Evolutionary conservation across 2,113 vertebrate species (phyloP).

Genomic region (Alouatta palliata): DNA sequence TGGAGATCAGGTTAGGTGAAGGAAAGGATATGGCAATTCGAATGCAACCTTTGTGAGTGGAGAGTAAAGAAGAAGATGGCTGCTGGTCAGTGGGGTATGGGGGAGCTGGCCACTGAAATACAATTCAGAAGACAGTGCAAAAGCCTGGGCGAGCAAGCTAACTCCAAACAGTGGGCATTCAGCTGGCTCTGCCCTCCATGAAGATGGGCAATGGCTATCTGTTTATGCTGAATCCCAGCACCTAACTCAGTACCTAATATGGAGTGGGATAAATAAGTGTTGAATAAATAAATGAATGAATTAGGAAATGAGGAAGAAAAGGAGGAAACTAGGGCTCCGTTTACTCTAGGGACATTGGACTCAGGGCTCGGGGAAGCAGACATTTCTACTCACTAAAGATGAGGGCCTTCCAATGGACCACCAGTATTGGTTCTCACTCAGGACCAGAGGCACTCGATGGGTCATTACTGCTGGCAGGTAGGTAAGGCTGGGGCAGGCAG

Average conservation of each 20-base stretch:
- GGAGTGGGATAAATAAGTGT: not conserved
- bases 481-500: not conserved
- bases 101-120: not conserved
- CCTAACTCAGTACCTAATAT: not conserved
- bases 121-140: not conserved
- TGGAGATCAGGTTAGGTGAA: not conserved
- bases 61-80: not conserved
- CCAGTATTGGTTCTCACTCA: not conserved
- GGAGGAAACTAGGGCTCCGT: not conserved
- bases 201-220: not conserved
- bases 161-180: not conserved
- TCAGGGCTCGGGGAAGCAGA: not conserved
- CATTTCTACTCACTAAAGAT: not conserved
- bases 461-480: not conserved
- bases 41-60: not conserved
- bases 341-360: not conserved
- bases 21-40: not conserved
- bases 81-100: not conserved
- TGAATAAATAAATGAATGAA: not conserved
- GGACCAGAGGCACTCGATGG: not conserved
- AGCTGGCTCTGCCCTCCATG: not conserved
- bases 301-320: not conserved
- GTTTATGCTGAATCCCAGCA: not conserved
- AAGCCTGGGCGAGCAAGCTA: not conserved
- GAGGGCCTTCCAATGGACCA: not conserved